A percentile compares a stretch with the other conserved stretches of the same genome.
Conservation (phyloP, 2,888 invertebrate species). For the Tubiluchus corallicola region DNA sequence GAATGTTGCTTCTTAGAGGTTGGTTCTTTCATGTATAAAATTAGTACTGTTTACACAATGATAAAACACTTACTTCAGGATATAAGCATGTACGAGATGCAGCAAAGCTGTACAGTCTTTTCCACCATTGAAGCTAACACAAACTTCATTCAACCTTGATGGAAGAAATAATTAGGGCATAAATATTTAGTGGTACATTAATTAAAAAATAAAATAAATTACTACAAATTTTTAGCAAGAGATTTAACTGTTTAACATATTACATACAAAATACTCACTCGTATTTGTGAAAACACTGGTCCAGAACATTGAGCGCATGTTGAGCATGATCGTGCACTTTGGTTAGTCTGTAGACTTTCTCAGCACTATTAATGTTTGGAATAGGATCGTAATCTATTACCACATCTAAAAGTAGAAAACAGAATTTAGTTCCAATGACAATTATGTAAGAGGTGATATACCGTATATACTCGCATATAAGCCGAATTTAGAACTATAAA, state of each 20-base stretch:
- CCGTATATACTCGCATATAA: too few species aligned
- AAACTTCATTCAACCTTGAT: slow-evolving; percentile 55
- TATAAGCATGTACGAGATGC: slow-evolving; percentile 42
- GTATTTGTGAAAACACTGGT: slow-evolving; percentile 24
- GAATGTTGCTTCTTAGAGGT: too few species aligned
- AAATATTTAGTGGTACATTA: too few species aligned
- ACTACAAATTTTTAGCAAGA: background rate
- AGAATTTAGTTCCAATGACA: too few species aligned
- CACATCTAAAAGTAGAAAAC: slow-evolving; percentile 19
- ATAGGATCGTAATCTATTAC: slow-evolving; percentile 32
- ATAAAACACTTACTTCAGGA: slow-evolving; percentile 26
- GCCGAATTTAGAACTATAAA: too few species aligned
- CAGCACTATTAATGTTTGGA: slow-evolving; percentile 24
- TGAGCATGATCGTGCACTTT: slow-evolving; percentile 16
- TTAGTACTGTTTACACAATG: too few species aligned
- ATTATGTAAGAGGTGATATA: too few species aligned
- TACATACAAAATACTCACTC: slow-evolving; percentile 16
- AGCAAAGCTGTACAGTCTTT: slow-evolving; percentile 91
- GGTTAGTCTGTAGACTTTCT: slow-evolving; percentile 19
- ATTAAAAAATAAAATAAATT: slow-evolving; percentile 5
- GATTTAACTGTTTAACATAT: too few species aligned
- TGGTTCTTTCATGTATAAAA: too few species aligned
- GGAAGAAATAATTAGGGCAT: slow-evolving; percentile 8
- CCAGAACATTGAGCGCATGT: slow-evolving; percentile 25
- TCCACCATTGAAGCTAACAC: slow-evolving; percentile 90